These are phyloP conservation scores for Papilio protenor DNA, from an alignment of 2,888 invertebrate species.

Conservation along the genomic window DNA sequence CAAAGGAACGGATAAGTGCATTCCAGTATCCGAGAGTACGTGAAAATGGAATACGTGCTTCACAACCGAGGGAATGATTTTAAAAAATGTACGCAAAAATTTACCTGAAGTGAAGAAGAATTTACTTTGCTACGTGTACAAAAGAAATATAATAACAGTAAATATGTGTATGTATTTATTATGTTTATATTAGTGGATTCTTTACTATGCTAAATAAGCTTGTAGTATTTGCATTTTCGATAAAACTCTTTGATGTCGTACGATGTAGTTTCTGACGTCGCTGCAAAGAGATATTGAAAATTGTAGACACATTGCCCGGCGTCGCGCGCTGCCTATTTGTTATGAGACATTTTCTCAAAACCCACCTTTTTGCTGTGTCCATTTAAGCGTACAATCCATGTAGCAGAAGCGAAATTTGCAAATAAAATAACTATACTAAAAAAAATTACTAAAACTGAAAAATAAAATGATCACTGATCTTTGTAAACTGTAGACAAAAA, in stretches of 20 bases:
- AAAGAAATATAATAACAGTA: not conserved
- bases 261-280: not conserved
- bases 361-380: not conserved
- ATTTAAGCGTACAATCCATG: not conserved
- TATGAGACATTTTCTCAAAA: constrained; percentile 13
- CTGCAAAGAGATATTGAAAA: constrained; percentile 21
- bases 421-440: no score
- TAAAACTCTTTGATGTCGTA: not conserved
- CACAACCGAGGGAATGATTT: not conserved
- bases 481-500: no score
- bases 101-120: not conserved
- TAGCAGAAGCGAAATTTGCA: no score
- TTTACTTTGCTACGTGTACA: not conserved
- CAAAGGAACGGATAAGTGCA: constrained; percentile 21
- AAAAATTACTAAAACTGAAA: no score
- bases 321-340: not conserved
- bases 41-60: constrained; percentile 30
- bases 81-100: not conserved
- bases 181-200: no score
- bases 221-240: not conserved
- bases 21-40: not conserved
- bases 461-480: no score
- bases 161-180: no score
- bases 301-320: constrained; percentile 6
- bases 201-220: no score